Base-by-base conservation (phyloP, 2,113 vertebrate species). In the Pterocles burchelli region DNA sequence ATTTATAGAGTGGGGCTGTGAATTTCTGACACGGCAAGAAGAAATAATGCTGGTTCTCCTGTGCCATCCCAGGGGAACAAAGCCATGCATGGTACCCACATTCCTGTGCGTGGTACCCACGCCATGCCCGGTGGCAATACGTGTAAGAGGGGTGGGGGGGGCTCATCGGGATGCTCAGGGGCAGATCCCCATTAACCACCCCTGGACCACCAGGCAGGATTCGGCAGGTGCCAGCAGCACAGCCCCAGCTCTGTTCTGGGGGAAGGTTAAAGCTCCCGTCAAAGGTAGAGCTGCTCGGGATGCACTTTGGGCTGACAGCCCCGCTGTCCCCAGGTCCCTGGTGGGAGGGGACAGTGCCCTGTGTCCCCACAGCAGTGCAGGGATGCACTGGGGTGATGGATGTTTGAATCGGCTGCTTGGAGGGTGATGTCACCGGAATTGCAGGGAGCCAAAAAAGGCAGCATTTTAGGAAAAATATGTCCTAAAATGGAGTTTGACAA, bases 401-500 rank as follows among this genome's bases (percentile, higher is more conserved):
- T 34, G 51, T 13, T 41, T 57, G 48, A 11, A 33, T 43, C 3
- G 6, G 2, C 95, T 95, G 92, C 84, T 52, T 72, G 77, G 14
- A 1, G 66, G 72, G 31, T 96, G 95, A 96, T 84, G 92, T 95
- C 95, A 97, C 82, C 9, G 26, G 89, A 94, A 76, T 19, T 46
- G 1, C 22, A 1, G 41, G 10, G 68, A 51, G 73, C 93, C 96
- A 95, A 97, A 93, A 72, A 94, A 74, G 93, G 97, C 85, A 92
- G 74, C 72, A n/a, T 8, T 90, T 54, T 65, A 31, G 92, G 34
- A 34, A 57, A 82, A 79, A 87, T 38, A 28, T 75, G 70, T 31
- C 94, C 96, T 87, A 89, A 95, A 96, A 96, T 85, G 93, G 96
- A 87, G 93, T n/a, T 67, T 58, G 28, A 19, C 63, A n/a, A n/a